Evolutionary conservation across 92 coral and sea anemone species (phyloP), one percentile per base, ranked within the genome.

Genomic region (Plumapathes pennacea): DNA sequence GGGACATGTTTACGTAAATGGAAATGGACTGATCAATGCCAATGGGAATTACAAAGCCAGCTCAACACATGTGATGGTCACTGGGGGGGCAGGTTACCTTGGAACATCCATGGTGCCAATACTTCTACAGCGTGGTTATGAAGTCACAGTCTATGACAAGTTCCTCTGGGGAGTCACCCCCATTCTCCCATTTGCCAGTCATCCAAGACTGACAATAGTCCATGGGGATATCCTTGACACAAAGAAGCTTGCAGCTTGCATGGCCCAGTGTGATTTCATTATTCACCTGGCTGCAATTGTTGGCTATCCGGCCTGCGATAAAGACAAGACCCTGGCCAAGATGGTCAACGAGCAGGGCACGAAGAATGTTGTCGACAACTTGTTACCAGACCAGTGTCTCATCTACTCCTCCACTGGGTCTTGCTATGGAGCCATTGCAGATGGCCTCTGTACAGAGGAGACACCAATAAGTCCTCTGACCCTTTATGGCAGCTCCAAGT

Each of bases 341-440:
- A 46, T 57, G 30, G 83, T 86, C 29, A 90, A 90, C 56, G 88
- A 77, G 27, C 85, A 70, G 51, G 97, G 97, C 2, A 90, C 97
- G 25, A 74, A 54, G 40, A 90, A 90, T 72, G 89, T 90, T 6
- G 88, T 74, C 20, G 67, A 73, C 14, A 71, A 67, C 23, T 30
- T 90, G 30, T 69, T 23, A 13, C 69, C 79, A 0, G 81, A 73
- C 10, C 97, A 90, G 51, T 59, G 69, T 17, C 34, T 90, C 60
- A 72, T 90, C n/a, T 90, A 90, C 39, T 89, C 97, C 5, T 90
- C 97, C 1, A 90, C 97, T 3, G 97, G 97, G n/a, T 90, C 97
- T 0, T 90, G 97, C 52, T 90, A 90, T 38, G 97, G 97, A 24
- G 95, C 97, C n/a, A 76, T 90, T 21, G 57, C 38, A n/a, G 67